Base-by-base conservation (phyloP, 2,888 invertebrate species). In the Eupeodes luniger region DNA sequence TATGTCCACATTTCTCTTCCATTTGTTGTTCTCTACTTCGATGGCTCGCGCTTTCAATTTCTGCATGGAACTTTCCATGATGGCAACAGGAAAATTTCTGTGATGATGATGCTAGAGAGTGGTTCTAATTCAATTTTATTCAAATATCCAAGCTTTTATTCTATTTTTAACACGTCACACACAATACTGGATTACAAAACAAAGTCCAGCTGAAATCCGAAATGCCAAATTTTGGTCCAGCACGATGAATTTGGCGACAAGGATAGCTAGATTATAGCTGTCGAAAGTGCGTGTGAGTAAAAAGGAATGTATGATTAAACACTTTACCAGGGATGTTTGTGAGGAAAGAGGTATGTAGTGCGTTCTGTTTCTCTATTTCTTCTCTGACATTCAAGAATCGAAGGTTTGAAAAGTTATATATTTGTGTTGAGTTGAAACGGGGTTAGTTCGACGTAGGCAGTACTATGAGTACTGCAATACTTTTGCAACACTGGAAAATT, bases 1-100 rank as follows among this genome's bases (percentile, higher is more conserved):
- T 5, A 93, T 87, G 3, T 91, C 92, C 9, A 91, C 40, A 53
- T 81, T 90, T 51, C 90, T 88, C n/a, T 70, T 87, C 51, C 79
- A 81, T 51, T 82, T 76, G n/a, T 62, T 55, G 53, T 49, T 81
- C 16, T 77, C 77, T 2, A 51, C 61, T 4, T 67, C n/a, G 5
- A 49, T 11, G 11, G 11, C 27, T 16, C 10, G 72, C 27, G 34
- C 4, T 16, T 51, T 9, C 1, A 1, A 27, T 12, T 72, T 61
- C 4, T 61, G 19, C 14, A n/a, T 36, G 11, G 16, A 66, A n/a
- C 11, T 55, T 64, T 44, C 75, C 88, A 88, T 88, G n/a, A 44
- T 81, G 77, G 69, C 53, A 69, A 77, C 11, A 53, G 47, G 4
- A 19, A 27, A 44, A 44, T 64, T 79, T 81, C 55, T 84, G 88